phyloP scores from a whole-genome alignment of 2,113 vertebrate genomes.

The Colistium nudipinnis region DNA sequence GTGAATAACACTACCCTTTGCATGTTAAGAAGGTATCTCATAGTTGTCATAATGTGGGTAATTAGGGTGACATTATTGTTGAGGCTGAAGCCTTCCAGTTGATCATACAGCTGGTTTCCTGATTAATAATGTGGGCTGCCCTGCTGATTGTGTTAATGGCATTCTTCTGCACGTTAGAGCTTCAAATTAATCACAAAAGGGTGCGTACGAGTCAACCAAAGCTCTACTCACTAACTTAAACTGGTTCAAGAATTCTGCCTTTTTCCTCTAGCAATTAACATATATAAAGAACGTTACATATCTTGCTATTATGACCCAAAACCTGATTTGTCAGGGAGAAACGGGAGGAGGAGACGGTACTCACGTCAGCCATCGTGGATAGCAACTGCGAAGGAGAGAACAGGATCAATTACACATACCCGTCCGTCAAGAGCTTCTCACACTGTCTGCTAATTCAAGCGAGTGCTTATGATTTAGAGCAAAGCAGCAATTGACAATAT shows the following conservation, averaged over 20 bases:
- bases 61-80: slow-evolving; percentile 8
- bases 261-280: too few relatives aligned
- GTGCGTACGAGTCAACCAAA: too few relatives aligned
- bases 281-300: too few relatives aligned
- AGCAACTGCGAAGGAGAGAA: slow-evolving; percentile 3
- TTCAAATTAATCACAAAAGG: slow-evolving; percentile 31
- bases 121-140: slow-evolving; percentile 16
- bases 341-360: neutral
- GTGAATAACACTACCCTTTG: too few relatives aligned
- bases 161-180: slow-evolving; percentile 24
- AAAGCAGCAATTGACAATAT: neutral
- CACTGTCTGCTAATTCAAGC: neutral
- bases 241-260: too few relatives aligned
- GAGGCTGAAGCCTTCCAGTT: slow-evolving; percentile 3
- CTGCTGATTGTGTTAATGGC: slow-evolving; percentile 31
- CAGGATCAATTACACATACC: neutral
- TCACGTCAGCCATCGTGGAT: slow-evolving; percentile 60
- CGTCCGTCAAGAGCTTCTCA: neutral
- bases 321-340: too few relatives aligned
- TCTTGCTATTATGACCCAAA: too few relatives aligned
- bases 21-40: neutral
- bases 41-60: neutral
- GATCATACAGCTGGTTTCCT: slow-evolving; percentile 10
- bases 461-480: rapidly evolving
- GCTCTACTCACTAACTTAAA: too few relatives aligned